A percentile compares a stretch with the other conserved stretches of the same genome.
phyloP scores from a whole-genome alignment of 2,888 invertebrate genomes.

The Punctoribates punctum region DNA sequence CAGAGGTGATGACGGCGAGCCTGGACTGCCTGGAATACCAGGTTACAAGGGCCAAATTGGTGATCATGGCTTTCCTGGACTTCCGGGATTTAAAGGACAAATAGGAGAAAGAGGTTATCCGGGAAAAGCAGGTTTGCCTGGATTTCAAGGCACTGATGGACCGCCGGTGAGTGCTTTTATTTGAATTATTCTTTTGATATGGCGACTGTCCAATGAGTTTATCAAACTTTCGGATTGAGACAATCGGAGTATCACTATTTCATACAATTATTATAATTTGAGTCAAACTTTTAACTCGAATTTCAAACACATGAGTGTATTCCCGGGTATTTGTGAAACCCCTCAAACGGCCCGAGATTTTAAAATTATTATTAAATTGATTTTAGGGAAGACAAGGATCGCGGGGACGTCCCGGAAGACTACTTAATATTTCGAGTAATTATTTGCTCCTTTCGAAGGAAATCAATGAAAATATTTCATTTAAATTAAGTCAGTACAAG shows the following conservation, averaged over 20 bases:
- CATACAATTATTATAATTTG: no score
- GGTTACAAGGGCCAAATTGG: slow-evolving; percentile 63
- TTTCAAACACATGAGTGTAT: no score
- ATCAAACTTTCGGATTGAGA: no score
- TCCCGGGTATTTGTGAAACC: no score
- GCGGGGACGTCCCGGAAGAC: slow-evolving; percentile 52
- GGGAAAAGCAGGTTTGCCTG: slow-evolving; percentile 51
- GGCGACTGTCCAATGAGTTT: no score
- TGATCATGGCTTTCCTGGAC: slow-evolving; percentile 59
- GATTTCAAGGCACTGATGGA: slow-evolving; percentile 52
- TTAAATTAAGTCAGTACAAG: slow-evolving; percentile 26
- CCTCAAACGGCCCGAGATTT: no score
- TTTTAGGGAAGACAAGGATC: slow-evolving; percentile 59
- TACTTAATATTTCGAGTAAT: neutral
- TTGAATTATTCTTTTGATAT: no score
- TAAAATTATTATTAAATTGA: neutral
- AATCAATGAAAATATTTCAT: neutral
- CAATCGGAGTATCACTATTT: no score
- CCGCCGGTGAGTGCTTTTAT: neutral
- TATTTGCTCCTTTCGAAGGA: neutral
- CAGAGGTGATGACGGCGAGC: slow-evolving; percentile 44
- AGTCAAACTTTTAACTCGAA: no score
- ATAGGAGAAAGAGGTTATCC: slow-evolving; percentile 47
- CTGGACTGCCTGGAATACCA: slow-evolving; percentile 63
- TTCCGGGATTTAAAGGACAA: slow-evolving; percentile 47